These are phyloP conservation scores for Musca vetustissima DNA, from an alignment of 1,140 invertebrate genomes.

Conservation along the genomic window DNA sequence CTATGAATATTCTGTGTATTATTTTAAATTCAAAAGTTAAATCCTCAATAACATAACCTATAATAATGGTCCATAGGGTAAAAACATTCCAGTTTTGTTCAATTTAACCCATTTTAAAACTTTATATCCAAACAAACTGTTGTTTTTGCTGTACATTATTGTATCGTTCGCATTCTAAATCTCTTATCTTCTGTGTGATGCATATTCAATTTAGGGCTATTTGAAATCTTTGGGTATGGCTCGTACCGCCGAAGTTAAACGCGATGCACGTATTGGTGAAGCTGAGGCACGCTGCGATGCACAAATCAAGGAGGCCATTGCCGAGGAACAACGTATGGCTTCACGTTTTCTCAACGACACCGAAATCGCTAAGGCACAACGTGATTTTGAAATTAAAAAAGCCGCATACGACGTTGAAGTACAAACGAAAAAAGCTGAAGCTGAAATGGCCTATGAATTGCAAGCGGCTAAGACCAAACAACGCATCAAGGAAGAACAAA, in stretches of 20 bases:
- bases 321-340: conserved; percentile 95
- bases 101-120: too few relatives aligned
- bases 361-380: conserved; percentile 92
- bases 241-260: conserved; percentile 93
- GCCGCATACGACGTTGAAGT: conserved; percentile 96
- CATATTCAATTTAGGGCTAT: conserved; percentile 93
- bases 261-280: conserved; percentile 94
- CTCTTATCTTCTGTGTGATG: too few relatives aligned
- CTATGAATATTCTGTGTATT: too few relatives aligned
- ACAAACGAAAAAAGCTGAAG: conserved; percentile 91
- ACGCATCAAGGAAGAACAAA: conserved; percentile 93
- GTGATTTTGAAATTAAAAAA: conserved; percentile 97
- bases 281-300: conserved; percentile 89
- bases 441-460: conserved; percentile 91
- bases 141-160: too few relatives aligned
- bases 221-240: conserved; percentile 94
- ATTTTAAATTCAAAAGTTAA: too few relatives aligned
- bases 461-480: conserved; percentile 96
- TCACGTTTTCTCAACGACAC: conserved; percentile 89
- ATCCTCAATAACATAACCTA: too few relatives aligned
- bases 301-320: conserved; percentile 89
- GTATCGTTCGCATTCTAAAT: too few relatives aligned
- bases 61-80: too few relatives aligned
- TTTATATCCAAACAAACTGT: too few relatives aligned
- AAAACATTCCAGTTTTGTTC: too few relatives aligned